Conservation (phyloP, 2,113 vertebrate genomes). For the Petromus typicus region DNA sequence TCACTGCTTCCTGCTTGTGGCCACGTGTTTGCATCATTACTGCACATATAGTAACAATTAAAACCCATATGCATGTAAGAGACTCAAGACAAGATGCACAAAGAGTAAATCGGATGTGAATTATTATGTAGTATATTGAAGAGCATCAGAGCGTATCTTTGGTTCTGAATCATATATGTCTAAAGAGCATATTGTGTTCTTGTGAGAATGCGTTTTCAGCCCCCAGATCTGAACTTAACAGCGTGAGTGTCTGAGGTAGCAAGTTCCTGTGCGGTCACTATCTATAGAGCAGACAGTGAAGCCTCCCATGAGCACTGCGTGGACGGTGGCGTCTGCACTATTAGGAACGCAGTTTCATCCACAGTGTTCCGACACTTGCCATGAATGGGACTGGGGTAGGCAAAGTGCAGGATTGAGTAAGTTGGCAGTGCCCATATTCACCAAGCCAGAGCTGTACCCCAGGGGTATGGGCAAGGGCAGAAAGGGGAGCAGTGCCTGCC, state of each 20-base stretch:
- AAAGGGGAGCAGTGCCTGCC: not conserved
- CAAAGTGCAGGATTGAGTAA: not conserved
- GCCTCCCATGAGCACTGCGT: not conserved
- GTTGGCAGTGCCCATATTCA: not conserved
- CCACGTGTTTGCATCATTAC: not conserved
- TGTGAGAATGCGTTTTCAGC: not conserved
- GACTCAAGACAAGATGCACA: not conserved
- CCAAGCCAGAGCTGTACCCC: not conserved
- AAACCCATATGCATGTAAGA: not conserved
- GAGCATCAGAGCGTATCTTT: not conserved
- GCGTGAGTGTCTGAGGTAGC: not conserved
- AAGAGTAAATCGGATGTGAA: not conserved
- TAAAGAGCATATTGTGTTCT: not conserved
- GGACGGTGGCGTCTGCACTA: not conserved
- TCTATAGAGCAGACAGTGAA: not conserved
- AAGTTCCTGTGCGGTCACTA: not conserved
- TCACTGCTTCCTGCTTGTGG: not conserved
- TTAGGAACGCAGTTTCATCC: not conserved
- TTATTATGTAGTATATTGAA: not conserved
- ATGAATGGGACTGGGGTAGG: not conserved
- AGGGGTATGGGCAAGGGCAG: not conserved
- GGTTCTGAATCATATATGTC: not conserved
- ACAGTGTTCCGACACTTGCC: not conserved
- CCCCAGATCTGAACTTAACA: not conserved
- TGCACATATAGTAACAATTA: not conserved